A percentile compares a stretch with the other conserved stretches of the same genome.
Conservation (phyloP, 1,140 invertebrate genomes). For the Diabrotica virgifera region DNA sequence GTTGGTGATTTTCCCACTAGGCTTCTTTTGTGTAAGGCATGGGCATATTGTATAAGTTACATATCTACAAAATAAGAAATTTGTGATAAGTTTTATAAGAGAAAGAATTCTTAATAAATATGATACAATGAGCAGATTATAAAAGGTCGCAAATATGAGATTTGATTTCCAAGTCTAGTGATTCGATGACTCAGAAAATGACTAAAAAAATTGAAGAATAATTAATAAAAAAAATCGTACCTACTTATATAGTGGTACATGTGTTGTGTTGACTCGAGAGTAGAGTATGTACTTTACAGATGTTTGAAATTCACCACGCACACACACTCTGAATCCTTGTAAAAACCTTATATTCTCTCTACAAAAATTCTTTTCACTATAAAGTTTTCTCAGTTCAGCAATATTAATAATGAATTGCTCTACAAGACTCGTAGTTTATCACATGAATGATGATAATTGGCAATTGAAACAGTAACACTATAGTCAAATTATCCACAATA, state of each 20-base stretch:
- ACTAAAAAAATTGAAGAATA: too few species aligned
- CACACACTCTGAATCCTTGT: slow-evolving; percentile 37
- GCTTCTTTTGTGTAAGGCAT: too few species aligned
- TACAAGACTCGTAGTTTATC: slow-evolving; percentile 46
- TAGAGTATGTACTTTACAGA: slow-evolving; percentile 10
- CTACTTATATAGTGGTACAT: neutral
- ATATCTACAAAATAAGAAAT: too few species aligned
- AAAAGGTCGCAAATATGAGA: too few species aligned
- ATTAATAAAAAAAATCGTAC: too few species aligned
- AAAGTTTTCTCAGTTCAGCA: slow-evolving; percentile 35
- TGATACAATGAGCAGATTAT: too few species aligned
- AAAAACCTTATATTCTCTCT: slow-evolving; percentile 35
- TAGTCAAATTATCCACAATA: slow-evolving; percentile 36
- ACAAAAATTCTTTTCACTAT: slow-evolving; percentile 34
- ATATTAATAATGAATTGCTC: slow-evolving; percentile 31
- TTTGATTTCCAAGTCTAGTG: too few species aligned
- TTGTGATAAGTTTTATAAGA: too few species aligned
- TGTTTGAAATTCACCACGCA: slow-evolving; percentile 33
- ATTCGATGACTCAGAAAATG: too few species aligned
- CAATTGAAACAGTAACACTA: slow-evolving; percentile 39
- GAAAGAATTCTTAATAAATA: too few species aligned
- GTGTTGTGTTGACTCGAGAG: slow-evolving; percentile 5
- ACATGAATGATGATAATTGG: slow-evolving; percentile 47
- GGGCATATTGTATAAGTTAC: too few species aligned
- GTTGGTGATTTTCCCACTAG: too few species aligned